Percentiles rank a stretch among this genome's conserved stretches.
Conservation (phyloP, 2,113 vertebrate genomes). For the Xyliphius kryptos region DNA sequence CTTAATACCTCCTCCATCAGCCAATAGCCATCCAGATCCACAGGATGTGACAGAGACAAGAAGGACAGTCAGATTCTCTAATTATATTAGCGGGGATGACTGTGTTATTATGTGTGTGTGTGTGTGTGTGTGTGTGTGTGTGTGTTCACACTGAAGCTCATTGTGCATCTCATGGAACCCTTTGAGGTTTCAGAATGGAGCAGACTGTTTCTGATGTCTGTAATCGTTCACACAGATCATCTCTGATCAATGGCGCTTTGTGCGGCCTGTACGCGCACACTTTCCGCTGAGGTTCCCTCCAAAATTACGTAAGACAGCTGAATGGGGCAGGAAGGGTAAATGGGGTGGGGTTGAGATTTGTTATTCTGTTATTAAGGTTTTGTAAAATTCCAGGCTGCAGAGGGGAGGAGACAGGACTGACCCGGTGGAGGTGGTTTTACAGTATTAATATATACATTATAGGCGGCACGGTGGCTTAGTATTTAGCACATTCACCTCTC, state of each 20-base stretch:
- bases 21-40: neutral
- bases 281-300: neutral
- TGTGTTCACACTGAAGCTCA: conserved; percentile 30
- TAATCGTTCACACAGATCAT: conserved; percentile 27
- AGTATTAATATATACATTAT: no score
- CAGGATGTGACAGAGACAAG: conserved; percentile 29
- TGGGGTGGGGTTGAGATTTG: neutral
- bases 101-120: conserved; percentile 20
- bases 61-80: conserved; percentile 31
- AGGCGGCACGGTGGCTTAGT: no score
- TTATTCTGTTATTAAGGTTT: conserved; percentile 13
- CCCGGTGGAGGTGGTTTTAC: no score
- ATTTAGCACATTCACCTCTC: no score
- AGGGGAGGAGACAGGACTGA: neutral
- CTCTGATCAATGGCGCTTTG: conserved; percentile 41
- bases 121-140: conserved; percentile 40
- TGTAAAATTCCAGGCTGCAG: conserved; percentile 9
- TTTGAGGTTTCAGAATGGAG: conserved; percentile 28
- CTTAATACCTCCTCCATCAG: neutral
- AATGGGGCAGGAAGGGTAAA: neutral
- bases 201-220: conserved; percentile 34
- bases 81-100: conserved; percentile 32
- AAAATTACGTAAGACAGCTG: conserved; percentile 22
- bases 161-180: conserved; percentile 28
- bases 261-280: conserved; percentile 30